Evolutionary conservation across 2,888 invertebrate genomes (phyloP), one percentile per base, ranked within the genome.

Genomic region (Candidula unifasciata): DNA sequence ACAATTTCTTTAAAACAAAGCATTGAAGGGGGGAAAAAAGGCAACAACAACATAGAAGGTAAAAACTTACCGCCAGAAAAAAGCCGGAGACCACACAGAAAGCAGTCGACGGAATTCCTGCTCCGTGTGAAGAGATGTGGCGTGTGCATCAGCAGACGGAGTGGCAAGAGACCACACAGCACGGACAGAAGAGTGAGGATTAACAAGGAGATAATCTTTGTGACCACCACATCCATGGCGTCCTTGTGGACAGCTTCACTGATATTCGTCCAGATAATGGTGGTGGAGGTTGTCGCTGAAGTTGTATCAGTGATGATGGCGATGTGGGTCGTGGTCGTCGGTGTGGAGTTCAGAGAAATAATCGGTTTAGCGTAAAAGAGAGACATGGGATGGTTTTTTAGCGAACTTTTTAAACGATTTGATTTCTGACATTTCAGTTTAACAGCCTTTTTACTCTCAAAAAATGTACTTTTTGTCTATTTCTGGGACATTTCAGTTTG

Each of bases 201-300:
- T 8, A 91, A 87, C 68, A 91, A 86, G n/a, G 90, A 89, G 60
- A 91, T 88, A 69, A 91, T 90, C 84, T 91, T 91, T 60, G 91
- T 91, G 69, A 91, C 91, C 18, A 91, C 91, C 71, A 91, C 90
- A 86, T 91, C 91, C 91, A 91, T 91, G 74, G 90, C 82, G 54
- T 82, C 82, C 33, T 74, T 54, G 52, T 64, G 82, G 35, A 69
- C 6, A 30, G 68, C 24, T 24, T 77, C 33, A 37, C 77, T 82
- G 52, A 77, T 52, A 68, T 37, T 68, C 3, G 24, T 24, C 24
- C 54, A 66, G 52, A 52, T 24, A 24, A 44, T 5, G 3, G 33
- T 13, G 0, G 69, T 66, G 18, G 35, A 27, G 8, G 64, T 21
- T 44, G 82, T 60, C 5, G 80, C 27, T 24, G 80, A 0, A 33